Evolutionary conservation across 2,888 invertebrate species (phyloP), one percentile per base, ranked within the genome.

Genomic region (Eilema griseolum): DNA sequence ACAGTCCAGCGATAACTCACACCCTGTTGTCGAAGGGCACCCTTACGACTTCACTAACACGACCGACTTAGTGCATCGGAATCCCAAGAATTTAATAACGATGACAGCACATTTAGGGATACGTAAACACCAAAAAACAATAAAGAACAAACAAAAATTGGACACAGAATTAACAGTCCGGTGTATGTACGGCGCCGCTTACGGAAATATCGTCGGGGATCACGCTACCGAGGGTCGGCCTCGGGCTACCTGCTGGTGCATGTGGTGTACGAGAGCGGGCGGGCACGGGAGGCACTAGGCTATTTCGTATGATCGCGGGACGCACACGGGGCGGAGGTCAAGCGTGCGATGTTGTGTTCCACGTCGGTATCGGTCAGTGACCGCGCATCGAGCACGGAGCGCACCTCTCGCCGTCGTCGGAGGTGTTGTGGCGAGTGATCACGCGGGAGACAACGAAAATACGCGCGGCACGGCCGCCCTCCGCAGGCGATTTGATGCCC

Each of bases 401-500:
- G 85, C 87, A 89, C 87, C 91, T 87, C 83, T 83, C 82, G 86
- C 88, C 85, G 87, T 83, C 85, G 88, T 85, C 88, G 87, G 88
- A 91, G 91, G 90, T 87, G 89, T 87, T 88, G 88, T 89, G 88
- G 85, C 86, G 88, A 89, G 86, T 87, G 88, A 89, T 84, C 87
- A 85, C 86, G 86, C 89, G 88, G 82, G 86, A 87, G 87, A 88
- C 86, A 82, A 84, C 87, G 83, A 80, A 52, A 85, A 92, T 91
- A 88, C 95, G 95, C 92, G 93, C 93, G 92, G 86, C 86, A 88
- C 88, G 92, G 83, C 80, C 92, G 95, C 95, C 93, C 92, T 93
- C 93, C 93, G 92, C 90, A 91, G 90, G 91, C 95, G 93, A 90
- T 94, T 92, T 95, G 94, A 93, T 87, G 90, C 93, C 92, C 94